Base-by-base conservation (phyloP, 2,113 vertebrate genomes). In the Anhinga rufa region DNA sequence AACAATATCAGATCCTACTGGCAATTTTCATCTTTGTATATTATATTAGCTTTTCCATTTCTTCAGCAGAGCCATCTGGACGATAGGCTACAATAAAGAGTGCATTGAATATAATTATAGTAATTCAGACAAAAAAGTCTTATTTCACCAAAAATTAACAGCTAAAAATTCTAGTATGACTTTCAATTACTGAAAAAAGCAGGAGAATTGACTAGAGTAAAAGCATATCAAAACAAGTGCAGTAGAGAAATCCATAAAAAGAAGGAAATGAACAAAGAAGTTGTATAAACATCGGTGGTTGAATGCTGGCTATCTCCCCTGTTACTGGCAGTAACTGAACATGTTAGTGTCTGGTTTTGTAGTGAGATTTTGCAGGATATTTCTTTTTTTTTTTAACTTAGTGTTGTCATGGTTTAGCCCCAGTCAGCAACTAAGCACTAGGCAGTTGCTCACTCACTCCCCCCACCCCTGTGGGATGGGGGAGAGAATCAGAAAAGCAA, bases 61-160 rank as follows among this genome's bases (percentile, higher is more conserved):
- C 83, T 94, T 92, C 29, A 62, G 72, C 52, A 92, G 48, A 70
- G 7, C 75, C 64, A 68, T 88, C 86, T 89, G 55, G 74, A 81
- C 42, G 10, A 92, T 58, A 93, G 64, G 52, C 52, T 86, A 52
- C 52, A 96, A 77, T 87, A 86, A 86, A 80, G 46, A 81, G 40
- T 71, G 54, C 79, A 78, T 88, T 90, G 64, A 95, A 51, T 93
- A 14, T 88, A 95, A 95, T 96, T 94, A 96, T 54, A 97, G 60
- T 40, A 81, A 91, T 93, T 95, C 31, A 86, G 81, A 60, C 71
- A 29, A 7, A 82, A 90, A 87, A 58, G 54, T n/a, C 34, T 54
- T 94, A 84, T 60, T 97, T 95, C 72, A 52, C 25, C 34, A 54
- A 77, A 93, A 94, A 78, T 75, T 88, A 90, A 92, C 52, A 31